These are phyloP conservation scores for Polypterus bichir DNA, from an alignment of 2,113 vertebrate genomes.

Conservation along the genomic window DNA sequence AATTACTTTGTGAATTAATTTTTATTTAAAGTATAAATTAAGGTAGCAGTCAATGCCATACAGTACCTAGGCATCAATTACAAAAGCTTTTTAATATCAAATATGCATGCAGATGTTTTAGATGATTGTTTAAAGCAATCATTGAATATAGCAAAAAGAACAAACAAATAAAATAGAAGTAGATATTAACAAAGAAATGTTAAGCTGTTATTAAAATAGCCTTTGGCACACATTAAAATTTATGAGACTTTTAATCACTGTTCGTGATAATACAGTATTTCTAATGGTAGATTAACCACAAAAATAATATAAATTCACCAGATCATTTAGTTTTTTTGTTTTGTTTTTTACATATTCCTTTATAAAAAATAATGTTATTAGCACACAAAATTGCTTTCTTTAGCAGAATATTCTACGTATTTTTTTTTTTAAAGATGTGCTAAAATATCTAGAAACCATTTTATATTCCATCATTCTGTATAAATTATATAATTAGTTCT, in stretches of 20 bases:
- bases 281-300: constrained; percentile 5
- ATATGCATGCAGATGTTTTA: constrained; percentile 63
- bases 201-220: constrained; percentile 64
- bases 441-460: too few species aligned
- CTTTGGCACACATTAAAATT: constrained; percentile 58
- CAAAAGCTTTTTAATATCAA: constrained; percentile 62
- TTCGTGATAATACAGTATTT: background rate
- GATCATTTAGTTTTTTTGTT: too few species aligned
- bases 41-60: constrained; percentile 76
- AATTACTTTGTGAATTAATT: constrained; percentile 44
- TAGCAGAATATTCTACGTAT: too few species aligned
- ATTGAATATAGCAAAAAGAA: constrained; percentile 39
- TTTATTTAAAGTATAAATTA: constrained; percentile 45
- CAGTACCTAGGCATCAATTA: constrained; percentile 56
- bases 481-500: too few species aligned
- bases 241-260: constrained; percentile 3
- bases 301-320: background rate
- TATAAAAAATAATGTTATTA: too few species aligned
- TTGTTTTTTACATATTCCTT: too few species aligned
- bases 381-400: too few species aligned
- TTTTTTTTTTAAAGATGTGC: too few species aligned
- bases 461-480: too few species aligned
- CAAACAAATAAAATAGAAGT: constrained; percentile 5
- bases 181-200: constrained; percentile 21
- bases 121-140: constrained; percentile 49